A percentile compares a stretch with the other conserved stretches of the same genome.
phyloP scores from a whole-genome alignment of 2,888 invertebrate genomes.

The Ametastegia equiseti region DNA sequence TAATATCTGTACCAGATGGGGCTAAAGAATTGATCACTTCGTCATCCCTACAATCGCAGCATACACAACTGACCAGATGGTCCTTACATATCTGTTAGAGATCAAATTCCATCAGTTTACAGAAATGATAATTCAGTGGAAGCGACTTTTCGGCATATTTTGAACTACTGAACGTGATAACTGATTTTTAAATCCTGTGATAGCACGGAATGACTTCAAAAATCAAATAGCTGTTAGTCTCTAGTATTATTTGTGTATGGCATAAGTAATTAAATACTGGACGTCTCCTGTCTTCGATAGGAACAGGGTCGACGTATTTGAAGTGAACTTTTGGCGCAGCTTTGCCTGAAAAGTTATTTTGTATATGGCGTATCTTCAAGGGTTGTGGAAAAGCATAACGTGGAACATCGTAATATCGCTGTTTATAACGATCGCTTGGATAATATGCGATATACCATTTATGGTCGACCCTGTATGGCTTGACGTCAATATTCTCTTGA shows the following conservation, averaged over 20 bases:
- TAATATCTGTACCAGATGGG: not conserved
- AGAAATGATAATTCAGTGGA: not conserved
- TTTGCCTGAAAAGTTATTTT: slow-evolving; percentile 42
- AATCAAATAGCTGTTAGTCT: not conserved
- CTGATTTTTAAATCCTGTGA: not conserved
- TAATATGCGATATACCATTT: slow-evolving; percentile 74
- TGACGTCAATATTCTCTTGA: slow-evolving; percentile 76
- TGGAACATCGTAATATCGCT: slow-evolving; percentile 78
- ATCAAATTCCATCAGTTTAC: not conserved
- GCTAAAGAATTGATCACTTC: slow-evolving; percentile 47
- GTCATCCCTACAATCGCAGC: slow-evolving; percentile 40
- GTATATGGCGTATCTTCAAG: slow-evolving; percentile 43
- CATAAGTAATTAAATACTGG: slow-evolving; percentile 23
- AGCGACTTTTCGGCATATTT: not conserved
- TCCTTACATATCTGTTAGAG: slow-evolving; percentile 13
- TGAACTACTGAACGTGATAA: not conserved
- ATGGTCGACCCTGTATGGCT: slow-evolving; percentile 73
- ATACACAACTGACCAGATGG: slow-evolving; percentile 27
- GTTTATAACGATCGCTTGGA: slow-evolving; percentile 76
- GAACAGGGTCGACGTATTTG: slow-evolving; percentile 48
- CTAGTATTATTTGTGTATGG: not conserved
- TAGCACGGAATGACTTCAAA: not conserved
- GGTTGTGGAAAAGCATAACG: slow-evolving; percentile 71
- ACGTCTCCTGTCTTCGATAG: slow-evolving; percentile 36
- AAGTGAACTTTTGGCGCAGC: slow-evolving; percentile 48